Percentiles rank a stretch among this genome's conserved stretches.
phyloP scores from a whole-genome alignment of 2,797 vertebrate species.

The Acanthiza pusilla region DNA sequence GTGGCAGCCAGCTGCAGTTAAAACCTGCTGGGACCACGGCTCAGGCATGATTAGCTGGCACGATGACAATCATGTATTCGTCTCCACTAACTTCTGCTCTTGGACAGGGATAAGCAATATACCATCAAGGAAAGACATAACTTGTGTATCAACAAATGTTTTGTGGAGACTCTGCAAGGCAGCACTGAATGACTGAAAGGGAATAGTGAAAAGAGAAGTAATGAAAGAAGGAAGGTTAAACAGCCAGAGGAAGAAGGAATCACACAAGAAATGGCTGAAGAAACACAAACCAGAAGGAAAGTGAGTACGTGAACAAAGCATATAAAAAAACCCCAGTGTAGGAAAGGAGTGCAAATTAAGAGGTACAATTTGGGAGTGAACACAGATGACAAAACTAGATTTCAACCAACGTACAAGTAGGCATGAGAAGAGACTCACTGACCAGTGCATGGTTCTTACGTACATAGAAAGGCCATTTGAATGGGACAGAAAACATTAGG shows the following conservation, averaged over 20 bases:
- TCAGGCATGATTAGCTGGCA: slow-evolving; percentile 17
- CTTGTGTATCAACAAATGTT: neutral
- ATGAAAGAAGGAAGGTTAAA: neutral
- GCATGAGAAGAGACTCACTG: neutral
- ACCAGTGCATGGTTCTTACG: neutral
- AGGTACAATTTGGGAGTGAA: neutral
- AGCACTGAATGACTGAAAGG: neutral
- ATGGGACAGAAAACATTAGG: neutral
- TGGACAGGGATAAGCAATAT: neutral
- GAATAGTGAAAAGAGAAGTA: neutral
- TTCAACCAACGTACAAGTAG: neutral
- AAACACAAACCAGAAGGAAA: neutral
- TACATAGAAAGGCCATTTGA: neutral
- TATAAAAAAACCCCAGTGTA: neutral
- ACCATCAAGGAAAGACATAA: neutral
- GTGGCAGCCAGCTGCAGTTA: slow-evolving; percentile 45
- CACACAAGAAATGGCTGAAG: neutral
- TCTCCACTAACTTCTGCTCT: neutral
- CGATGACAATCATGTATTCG: neutral
- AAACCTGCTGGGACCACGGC: slow-evolving; percentile 33
- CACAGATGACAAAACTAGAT: neutral
- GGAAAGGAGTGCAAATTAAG: neutral
- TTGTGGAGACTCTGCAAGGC: neutral
- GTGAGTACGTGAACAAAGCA: rapidly evolving
- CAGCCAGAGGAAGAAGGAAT: neutral